Conservation (phyloP, 1,140 invertebrate species). For the Dendrolimus punctatus region DNA sequence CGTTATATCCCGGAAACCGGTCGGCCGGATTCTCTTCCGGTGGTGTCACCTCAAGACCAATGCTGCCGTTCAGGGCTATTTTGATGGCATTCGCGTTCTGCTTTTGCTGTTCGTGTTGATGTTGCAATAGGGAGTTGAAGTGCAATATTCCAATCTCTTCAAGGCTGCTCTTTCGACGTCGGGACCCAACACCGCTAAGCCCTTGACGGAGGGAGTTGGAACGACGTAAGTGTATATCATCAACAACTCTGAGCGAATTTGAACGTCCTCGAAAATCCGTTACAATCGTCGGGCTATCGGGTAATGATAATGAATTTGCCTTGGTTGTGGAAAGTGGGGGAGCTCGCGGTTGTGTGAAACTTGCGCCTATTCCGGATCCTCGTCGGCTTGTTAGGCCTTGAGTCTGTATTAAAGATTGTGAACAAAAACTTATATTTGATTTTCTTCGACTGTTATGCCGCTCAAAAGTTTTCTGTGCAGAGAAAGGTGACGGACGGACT, state of each 20-base stretch:
- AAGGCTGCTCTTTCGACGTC: slow-evolving; percentile 83
- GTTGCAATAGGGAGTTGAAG: slow-evolving; percentile 75
- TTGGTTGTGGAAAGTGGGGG: slow-evolving; percentile 86
- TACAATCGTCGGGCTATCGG: slow-evolving; percentile 87
- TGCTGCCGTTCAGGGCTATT: slow-evolving; percentile 88
- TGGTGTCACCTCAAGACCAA: slow-evolving; percentile 88
- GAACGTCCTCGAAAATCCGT: slow-evolving; percentile 84
- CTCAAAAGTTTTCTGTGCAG: slow-evolving; percentile 94
- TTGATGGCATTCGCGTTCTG: slow-evolving; percentile 82
- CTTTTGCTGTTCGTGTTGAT: slow-evolving; percentile 75
- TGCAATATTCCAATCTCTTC: slow-evolving; percentile 89
- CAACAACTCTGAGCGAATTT: slow-evolving; percentile 87
- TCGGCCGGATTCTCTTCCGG: slow-evolving; percentile 80
- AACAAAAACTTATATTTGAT: slow-evolving; percentile 92
- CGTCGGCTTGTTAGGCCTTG: slow-evolving; percentile 66
- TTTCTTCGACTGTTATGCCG: slow-evolving; percentile 91
- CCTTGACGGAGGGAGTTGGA: slow-evolving; percentile 89
- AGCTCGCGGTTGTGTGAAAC: slow-evolving; percentile 78
- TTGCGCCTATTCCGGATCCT: slow-evolving; percentile 75
- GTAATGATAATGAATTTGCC: slow-evolving; percentile 89
- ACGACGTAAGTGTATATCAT: slow-evolving; percentile 86
- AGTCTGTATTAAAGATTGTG: slow-evolving; percentile 80
- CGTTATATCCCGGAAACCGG: slow-evolving; percentile 61
- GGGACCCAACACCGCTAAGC: slow-evolving; percentile 70
- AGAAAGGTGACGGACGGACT: slow-evolving; percentile 92